Percentiles rank a stretch among this genome's conserved stretches.
Evolutionary conservation across 2,888 invertebrate species (phyloP).

Genomic region (Nineta flava): DNA sequence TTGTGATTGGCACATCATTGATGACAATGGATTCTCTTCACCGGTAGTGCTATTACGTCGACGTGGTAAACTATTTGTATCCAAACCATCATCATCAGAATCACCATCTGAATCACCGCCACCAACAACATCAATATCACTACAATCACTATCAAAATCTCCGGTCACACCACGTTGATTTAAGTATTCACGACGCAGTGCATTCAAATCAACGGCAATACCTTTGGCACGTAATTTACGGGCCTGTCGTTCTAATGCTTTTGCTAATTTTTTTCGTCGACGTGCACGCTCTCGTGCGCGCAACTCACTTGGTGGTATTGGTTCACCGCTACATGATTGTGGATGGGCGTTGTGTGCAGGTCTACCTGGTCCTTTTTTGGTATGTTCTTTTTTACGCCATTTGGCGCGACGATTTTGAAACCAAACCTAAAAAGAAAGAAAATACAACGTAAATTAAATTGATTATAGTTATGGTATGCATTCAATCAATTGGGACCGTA

Average conservation of each 20-base stretch:
- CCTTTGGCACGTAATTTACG: conserved; percentile 83
- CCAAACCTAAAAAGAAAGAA: conserved; percentile 66
- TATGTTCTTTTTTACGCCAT: conserved; percentile 98
- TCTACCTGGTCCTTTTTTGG: conserved; percentile 94
- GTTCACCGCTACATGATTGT: conserved; percentile 93
- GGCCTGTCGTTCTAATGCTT: conserved; percentile 83
- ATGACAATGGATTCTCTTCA: conserved; percentile 21
- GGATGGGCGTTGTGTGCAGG: conserved; percentile 98
- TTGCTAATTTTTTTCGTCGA: conserved; percentile 79
- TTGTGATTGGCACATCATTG: conserved; percentile 12
- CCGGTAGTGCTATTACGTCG: conserved; percentile 27
- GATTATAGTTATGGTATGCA: too few species aligned
- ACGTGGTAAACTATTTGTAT: conserved; percentile 26
- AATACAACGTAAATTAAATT: too few species aligned
- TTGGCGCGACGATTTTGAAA: conserved; percentile 98
- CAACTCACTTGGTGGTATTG: conserved; percentile 83
- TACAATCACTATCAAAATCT: conserved; percentile 47
- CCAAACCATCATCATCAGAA: conserved; percentile 46
- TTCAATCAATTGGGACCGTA: too few species aligned
- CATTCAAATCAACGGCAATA: conserved; percentile 69
- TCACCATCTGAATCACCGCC: conserved; percentile 56
- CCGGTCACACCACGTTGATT: conserved; percentile 53
- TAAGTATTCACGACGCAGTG: conserved; percentile 70
- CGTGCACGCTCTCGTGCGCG: conserved; percentile 73
- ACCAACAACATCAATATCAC: conserved; percentile 77